Base-by-base conservation (phyloP, 2,797 vertebrate genomes). In the Spea hammondii region DNA sequence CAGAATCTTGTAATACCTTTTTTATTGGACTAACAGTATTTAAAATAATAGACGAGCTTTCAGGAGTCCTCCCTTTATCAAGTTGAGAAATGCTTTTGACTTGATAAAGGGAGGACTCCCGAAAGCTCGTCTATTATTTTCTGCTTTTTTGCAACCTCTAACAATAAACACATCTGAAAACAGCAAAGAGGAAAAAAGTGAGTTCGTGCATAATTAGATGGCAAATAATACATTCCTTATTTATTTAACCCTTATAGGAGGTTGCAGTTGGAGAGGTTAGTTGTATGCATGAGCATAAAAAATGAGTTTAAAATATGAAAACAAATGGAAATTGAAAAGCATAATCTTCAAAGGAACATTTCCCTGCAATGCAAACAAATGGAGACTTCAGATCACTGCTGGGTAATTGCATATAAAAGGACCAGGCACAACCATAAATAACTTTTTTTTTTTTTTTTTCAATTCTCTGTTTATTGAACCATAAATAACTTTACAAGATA, bases 231-330 rank as follows among this genome's bases (percentile, higher is more conserved):
- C 6, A 73, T 59, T 54, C 66, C 62, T 57, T 69, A 62, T 51
- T 68, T 50, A 13, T 45, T 67, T 32, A 60, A 51, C 54, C 55
- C 6, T 14, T 60, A 4, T 57, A 5, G 69, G 13, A 65, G 72
- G n/a, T 50, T 70, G 57, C 10, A 65, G 65, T 44, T 64, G 78
- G 64, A 73, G 59, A 51, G 59, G 62, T 72, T 70, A 80, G 72
- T 71, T 53, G 68, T 59, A 76, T 67, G 67, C 13, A 80, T 17
- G 44, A 11, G 48, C 55, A 68, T 76, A 81, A 72, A 75, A 66
- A 76, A 81, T 81, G 59, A 77, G 71, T 77, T 64, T 64, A 81
- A 81, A 77, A 72, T 81, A 70, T 72, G 68, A 77, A 76, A 81
- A 69, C 69, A 76, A 66, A 70, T 48, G 67, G 75, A 71, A 72